phyloP scores from a whole-genome alignment of 2,113 vertebrate genomes.

The Saccopteryx leptura region DNA sequence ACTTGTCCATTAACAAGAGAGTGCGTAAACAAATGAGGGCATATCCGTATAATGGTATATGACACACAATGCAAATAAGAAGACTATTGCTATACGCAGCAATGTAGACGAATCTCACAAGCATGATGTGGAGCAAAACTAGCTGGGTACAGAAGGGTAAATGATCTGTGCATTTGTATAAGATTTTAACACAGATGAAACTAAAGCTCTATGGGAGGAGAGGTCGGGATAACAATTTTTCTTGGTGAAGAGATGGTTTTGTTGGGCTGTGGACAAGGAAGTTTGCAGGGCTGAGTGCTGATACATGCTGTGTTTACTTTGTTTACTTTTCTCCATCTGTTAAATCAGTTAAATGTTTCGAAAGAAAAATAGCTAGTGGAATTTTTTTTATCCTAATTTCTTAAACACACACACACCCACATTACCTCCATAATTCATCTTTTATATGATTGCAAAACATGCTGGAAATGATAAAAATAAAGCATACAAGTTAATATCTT shows the following conservation, averaged over 20 bases:
- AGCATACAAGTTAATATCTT: slow-evolving; percentile 4
- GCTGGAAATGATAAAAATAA: neutral
- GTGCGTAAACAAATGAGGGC: neutral
- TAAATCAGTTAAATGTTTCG: neutral
- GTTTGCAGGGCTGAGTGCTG: neutral
- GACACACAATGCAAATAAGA: neutral
- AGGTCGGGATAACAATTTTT: neutral
- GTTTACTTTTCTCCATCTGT: neutral
- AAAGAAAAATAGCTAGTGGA: neutral
- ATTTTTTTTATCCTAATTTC: slow-evolving; percentile 37
- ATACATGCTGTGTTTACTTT: neutral
- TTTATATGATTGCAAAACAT: neutral
- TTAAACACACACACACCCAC: neutral
- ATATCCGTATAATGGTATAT: neutral
- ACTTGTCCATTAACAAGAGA: neutral
- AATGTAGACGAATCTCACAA: neutral
- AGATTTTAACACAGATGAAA: neutral
- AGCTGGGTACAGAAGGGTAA: neutral
- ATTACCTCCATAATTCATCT: neutral
- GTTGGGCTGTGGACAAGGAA: neutral
- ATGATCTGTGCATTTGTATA: neutral
- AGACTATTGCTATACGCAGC: neutral
- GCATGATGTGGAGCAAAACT: neutral
- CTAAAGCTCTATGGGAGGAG: no score
- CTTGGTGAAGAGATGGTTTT: neutral